Percentiles rank a stretch among this genome's conserved stretches.
phyloP scores from a whole-genome alignment of 2,888 invertebrate genomes.

The Lymantria monacha region DNA sequence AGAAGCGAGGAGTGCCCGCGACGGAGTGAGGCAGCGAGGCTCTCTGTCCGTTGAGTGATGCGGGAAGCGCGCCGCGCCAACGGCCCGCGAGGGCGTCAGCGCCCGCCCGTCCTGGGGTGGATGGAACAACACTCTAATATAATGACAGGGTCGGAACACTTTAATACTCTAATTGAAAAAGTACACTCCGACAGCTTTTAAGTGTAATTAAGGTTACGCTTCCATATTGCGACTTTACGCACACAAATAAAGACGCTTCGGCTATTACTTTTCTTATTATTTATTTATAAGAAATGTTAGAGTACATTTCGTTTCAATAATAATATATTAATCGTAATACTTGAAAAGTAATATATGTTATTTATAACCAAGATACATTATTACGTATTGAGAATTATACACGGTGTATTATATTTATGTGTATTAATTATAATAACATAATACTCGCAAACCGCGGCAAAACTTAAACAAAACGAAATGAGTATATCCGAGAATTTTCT shows the following conservation, averaged over 20 bases:
- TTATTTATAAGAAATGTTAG: background rate
- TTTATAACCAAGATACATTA: too few relatives aligned
- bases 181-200: slow-evolving; percentile 76
- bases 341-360: too few relatives aligned
- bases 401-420: too few relatives aligned
- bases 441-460: too few relatives aligned
- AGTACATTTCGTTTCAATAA: background rate
- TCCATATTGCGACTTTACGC: slow-evolving; percentile 47
- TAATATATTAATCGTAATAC: too few relatives aligned
- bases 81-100: slow-evolving; percentile 49
- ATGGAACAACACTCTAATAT: slow-evolving; percentile 81
- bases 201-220: slow-evolving; percentile 68
- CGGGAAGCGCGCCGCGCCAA: slow-evolving; percentile 28
- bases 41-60: slow-evolving; percentile 22
- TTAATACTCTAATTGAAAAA: slow-evolving; percentile 82
- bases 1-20: slow-evolving; percentile 50
- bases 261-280: slow-evolving; percentile 13
- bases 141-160: slow-evolving; percentile 81
- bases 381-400: too few relatives aligned
- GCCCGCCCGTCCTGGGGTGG: slow-evolving; percentile 64
- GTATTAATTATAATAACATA: too few relatives aligned
- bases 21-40: slow-evolving; percentile 68
- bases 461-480: too few relatives aligned
- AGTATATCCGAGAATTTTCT: background rate
- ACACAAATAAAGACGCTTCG: slow-evolving; percentile 23